These are phyloP conservation scores for Paedocypris micromegethes DNA, from an alignment of 2,797 vertebrate species.

Conservation along the genomic window DNA sequence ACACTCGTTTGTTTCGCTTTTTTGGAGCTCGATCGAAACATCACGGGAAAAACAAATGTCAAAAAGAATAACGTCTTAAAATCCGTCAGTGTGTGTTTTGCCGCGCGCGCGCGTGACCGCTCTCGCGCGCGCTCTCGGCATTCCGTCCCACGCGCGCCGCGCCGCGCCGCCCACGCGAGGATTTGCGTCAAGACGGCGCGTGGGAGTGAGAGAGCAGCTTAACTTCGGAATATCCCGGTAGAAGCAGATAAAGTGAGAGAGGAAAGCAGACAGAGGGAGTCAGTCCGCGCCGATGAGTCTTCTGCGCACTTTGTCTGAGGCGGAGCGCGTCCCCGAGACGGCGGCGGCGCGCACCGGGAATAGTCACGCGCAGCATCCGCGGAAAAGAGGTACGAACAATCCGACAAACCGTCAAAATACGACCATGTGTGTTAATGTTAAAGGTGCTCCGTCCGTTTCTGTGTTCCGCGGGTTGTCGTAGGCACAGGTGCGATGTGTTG, in stretches of 20 bases:
- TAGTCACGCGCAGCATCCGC: conserved; percentile 92
- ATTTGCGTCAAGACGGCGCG: conserved; percentile 84
- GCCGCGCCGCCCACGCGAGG: conserved; percentile 72
- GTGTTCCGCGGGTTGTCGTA: no score
- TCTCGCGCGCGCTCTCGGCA: conserved; percentile 57
- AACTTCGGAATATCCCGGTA: conserved; percentile 78
- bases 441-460: no score
- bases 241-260: conserved; percentile 54
- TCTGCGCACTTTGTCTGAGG: conserved; percentile 31
- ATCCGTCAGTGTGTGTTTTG: conserved; percentile 19
- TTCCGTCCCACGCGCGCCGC: conserved; percentile 71
- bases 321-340: conserved; percentile 27
- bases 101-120: conserved; percentile 17
- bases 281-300: conserved; percentile 13
- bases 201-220: conserved; percentile 68
- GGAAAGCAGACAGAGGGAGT: conserved; percentile 2
- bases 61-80: neutral
- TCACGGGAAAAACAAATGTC: neutral
- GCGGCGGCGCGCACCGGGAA: conserved; percentile 90
- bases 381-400: conserved; percentile 66
- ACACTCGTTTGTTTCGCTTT: no score
- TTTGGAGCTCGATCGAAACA: no score
- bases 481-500: no score
- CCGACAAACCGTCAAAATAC: neutral
- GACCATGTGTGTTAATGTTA: no score